Evolutionary conservation across 2,797 vertebrate species (phyloP).

Genomic region (Hirundo rustica): DNA sequence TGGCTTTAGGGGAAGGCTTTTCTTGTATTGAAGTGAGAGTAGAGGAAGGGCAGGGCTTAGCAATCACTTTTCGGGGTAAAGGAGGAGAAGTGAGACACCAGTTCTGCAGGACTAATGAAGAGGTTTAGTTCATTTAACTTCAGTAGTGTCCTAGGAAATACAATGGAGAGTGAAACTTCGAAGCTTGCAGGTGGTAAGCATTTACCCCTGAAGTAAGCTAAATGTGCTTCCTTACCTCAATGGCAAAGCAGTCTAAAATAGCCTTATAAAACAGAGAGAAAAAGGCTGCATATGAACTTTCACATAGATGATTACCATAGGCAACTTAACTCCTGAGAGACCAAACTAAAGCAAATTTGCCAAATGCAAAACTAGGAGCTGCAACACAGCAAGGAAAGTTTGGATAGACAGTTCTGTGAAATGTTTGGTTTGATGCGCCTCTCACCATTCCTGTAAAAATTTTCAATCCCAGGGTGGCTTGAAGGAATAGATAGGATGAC

Average conservation of each 20-base stretch:
- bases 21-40: background rate
- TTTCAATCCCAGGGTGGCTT: background rate
- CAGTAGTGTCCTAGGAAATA: background rate
- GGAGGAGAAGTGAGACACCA: background rate
- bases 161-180: background rate
- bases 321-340: background rate
- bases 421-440: fast-evolving
- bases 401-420: background rate
- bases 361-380: background rate
- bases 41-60: background rate
- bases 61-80: background rate
- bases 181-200: background rate
- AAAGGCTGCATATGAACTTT: background rate
- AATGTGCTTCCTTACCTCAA: background rate
- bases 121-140: background rate
- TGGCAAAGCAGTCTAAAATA: background rate
- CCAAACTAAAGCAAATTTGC: background rate
- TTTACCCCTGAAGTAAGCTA: background rate
- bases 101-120: background rate
- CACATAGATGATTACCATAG: fast-evolving
- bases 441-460: background rate
- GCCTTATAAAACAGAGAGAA: background rate
- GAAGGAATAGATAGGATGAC: background rate
- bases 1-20: background rate
- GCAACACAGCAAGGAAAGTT: background rate